A percentile compares a stretch with the other conserved stretches of the same genome.
These are phyloP conservation scores for Choloepus hoffmanni DNA, from an alignment of 2,113 vertebrate species.

Conservation along the genomic window DNA sequence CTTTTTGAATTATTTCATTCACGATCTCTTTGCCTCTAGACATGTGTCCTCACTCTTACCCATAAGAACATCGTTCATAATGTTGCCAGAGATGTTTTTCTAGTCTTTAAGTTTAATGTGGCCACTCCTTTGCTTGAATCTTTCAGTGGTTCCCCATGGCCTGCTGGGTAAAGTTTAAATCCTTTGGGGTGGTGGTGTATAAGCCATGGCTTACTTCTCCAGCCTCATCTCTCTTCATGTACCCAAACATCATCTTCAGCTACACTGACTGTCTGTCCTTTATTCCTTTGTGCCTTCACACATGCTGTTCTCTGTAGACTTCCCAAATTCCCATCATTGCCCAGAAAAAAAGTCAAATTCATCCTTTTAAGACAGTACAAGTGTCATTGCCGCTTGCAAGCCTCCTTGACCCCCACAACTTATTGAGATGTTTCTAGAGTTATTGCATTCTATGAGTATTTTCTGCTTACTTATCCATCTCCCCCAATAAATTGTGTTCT, in stretches of 20 bases:
- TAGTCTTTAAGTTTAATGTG: fast-evolving
- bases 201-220: not conserved
- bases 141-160: fast-evolving
- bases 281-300: not conserved
- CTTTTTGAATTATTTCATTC: not conserved
- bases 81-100: fast-evolving
- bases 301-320: fast-evolving
- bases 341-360: not conserved
- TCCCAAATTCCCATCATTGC: not conserved
- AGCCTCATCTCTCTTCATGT: fast-evolving
- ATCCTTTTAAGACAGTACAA: not conserved
- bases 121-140: not conserved
- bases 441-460: not conserved
- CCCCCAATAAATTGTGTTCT: fast-evolving
- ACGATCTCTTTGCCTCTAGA: no score
- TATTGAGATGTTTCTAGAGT: fast-evolving
- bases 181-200: no score
- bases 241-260: not conserved
- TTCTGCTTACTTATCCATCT: not conserved
- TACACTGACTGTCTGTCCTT: fast-evolving
- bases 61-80: fast-evolving
- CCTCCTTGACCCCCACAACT: not conserved
- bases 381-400: not conserved
- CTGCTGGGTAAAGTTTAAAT: fast-evolving
- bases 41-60: fast-evolving